Base-by-base conservation (phyloP, 2,888 invertebrate species). In the Acronicta psi region DNA sequence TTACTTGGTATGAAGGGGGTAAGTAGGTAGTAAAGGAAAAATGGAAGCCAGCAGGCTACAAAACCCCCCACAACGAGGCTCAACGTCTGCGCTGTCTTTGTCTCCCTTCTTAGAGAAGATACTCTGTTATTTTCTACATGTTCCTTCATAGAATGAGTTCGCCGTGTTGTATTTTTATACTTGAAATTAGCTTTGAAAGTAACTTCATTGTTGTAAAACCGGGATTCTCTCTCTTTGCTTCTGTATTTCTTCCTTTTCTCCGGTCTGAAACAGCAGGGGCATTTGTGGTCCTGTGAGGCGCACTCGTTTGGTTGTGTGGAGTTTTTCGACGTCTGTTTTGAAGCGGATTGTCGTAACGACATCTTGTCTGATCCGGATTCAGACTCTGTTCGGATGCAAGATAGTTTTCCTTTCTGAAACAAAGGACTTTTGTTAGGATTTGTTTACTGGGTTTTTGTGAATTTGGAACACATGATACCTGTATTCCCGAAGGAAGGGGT, bases 11-110 rank as follows among this genome's bases (percentile, higher is more conserved):
- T 95, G 80, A 98, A 98, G 6, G 98, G 98, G 2, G 96, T 97
- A 0, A 97, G 92, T 11, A 98, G 89, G 81, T 98, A 98, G 69
- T 97, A 96, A 6, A 97, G 92, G 87, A 98, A 98, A 88, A 98
- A 98, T 0, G 98, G 98, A 25, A 98, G 87, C 98, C 98, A 98
- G 79, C 98, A 98, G 7, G 97, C 96, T 3, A 98, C 96, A 75
- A 98, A 98, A 2, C 98, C 98, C 0, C 98, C 98, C 0, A 98
- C 97, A 0, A 98, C 98, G 6, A 98, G 95, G 66, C 97, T 97
- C 47, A 98, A 86, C 0, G 98, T 98, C 82, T 98, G 97, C 3
- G 98, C 98, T 0, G 98, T 98, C 91, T 98, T 98, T 4, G 97
- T 97, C 83, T 98, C 98, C 47, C 97, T 94, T 50, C 97, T 95